These are phyloP conservation scores for Eunapius fragilis DNA, from an alignment of 37 sponge, comb jelly and placozoan species.

Conservation along the genomic window DNA sequence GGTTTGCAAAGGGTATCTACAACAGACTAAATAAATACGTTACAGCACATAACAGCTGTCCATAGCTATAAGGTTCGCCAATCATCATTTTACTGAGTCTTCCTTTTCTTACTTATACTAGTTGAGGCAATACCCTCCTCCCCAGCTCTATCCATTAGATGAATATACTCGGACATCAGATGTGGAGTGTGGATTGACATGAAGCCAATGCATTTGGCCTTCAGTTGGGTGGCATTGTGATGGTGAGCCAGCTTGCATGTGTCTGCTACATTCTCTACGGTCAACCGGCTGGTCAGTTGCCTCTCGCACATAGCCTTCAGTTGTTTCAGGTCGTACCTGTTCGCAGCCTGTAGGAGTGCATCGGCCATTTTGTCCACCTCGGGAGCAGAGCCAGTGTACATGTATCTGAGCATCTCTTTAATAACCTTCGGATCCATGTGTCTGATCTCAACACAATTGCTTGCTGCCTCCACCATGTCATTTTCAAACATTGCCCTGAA, in stretches of 20 bases:
- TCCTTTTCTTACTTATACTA: neutral
- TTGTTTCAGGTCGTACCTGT: slow-evolving; percentile 85
- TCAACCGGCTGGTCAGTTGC: slow-evolving; percentile 60
- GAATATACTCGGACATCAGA: slow-evolving; percentile 35
- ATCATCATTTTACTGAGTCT: neutral
- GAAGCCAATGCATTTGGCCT: slow-evolving; percentile 65
- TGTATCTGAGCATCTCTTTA: slow-evolving; percentile 82
- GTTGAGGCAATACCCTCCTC: neutral
- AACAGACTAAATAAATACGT: neutral
- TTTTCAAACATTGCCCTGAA: slow-evolving; percentile 91
- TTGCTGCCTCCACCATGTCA: slow-evolving; percentile 75
- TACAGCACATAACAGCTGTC: neutral
- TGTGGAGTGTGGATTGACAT: slow-evolving; percentile 78
- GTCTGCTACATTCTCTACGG: slow-evolving; percentile 76
- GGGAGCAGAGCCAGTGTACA: slow-evolving; percentile 81
- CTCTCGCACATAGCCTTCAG: slow-evolving; percentile 84
- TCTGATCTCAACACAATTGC: slow-evolving; percentile 72
- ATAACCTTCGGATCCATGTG: slow-evolving; percentile 66
- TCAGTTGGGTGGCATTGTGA: slow-evolving; percentile 76
- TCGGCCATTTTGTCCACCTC: slow-evolving; percentile 72
- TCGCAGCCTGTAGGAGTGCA: slow-evolving; percentile 77
- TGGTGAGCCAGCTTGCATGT: slow-evolving; percentile 78
- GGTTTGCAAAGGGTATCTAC: neutral
- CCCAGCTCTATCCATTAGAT: neutral
- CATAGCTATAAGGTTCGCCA: neutral